A percentile compares a stretch with the other conserved stretches of the same genome.
Evolutionary conservation across 2,797 vertebrate genomes (phyloP).

Genomic region (Pangasius mekongensis): DNA sequence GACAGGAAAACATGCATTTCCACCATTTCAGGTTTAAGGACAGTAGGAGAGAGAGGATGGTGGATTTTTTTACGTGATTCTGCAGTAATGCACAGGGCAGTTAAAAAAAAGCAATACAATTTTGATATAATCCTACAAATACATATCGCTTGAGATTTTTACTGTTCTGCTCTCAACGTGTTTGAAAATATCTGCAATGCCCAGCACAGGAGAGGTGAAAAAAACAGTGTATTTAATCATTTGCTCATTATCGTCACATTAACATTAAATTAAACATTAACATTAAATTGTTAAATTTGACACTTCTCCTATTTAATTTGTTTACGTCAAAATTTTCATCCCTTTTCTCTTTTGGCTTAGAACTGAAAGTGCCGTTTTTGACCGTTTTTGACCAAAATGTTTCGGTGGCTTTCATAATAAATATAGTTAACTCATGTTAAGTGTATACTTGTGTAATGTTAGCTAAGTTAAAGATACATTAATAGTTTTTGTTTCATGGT

Average conservation of each 20-base stretch:
- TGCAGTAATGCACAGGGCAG: background rate
- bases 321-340: background rate
- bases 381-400: background rate
- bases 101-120: background rate
- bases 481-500: background rate
- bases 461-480: background rate
- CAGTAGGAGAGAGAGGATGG: background rate
- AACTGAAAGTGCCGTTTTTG: background rate
- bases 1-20: background rate
- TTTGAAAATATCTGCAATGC: background rate
- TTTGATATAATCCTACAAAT: background rate
- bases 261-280: no score
- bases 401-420: background rate
- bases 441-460: background rate
- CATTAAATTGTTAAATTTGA: background rate
- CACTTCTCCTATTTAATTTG: background rate
- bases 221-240: background rate
- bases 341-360: background rate
- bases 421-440: background rate
- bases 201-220: background rate
- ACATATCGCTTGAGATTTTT: background rate
- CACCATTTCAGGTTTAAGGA: background rate
- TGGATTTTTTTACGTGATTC: background rate
- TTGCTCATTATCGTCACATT: background rate
- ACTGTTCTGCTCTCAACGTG: background rate